Evolutionary conservation across 2,888 invertebrate species (phyloP).

Genomic region (Meandrusa payeni): DNA sequence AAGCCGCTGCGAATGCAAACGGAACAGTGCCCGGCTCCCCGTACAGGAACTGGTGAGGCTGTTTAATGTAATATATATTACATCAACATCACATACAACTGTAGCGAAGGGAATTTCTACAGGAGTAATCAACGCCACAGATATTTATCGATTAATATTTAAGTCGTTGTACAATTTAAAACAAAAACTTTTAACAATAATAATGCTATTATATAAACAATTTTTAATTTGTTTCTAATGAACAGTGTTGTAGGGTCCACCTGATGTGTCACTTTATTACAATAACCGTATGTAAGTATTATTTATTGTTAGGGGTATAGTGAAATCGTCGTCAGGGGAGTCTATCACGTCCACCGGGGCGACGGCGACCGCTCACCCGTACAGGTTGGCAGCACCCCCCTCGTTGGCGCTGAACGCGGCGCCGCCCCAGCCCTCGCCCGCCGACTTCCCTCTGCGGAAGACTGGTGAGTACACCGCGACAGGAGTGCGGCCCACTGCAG

Average conservation of each 20-base stretch:
- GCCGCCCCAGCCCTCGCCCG: conserved; percentile 57
- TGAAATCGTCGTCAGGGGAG: conserved; percentile 84
- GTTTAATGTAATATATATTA: conserved; percentile 1
- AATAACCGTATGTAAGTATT: too few species aligned
- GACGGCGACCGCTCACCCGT: conserved; percentile 84
- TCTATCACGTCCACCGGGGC: conserved; percentile 80
- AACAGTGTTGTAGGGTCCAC: too few species aligned
- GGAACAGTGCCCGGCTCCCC: conserved; percentile 84
- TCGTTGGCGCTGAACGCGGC: conserved; percentile 59
- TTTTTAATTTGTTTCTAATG: too few species aligned
- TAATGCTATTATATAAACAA: too few species aligned
- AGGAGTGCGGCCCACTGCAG: too few species aligned
- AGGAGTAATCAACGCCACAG: too few species aligned
- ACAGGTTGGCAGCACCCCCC: conserved; percentile 84
- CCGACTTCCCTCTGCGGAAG: conserved; percentile 95
- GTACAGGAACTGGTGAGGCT: conserved; percentile 88
- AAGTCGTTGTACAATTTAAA: too few species aligned
- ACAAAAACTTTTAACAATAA: too few species aligned
- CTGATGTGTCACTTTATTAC: too few species aligned
- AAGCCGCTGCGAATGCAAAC: conserved; percentile 88
- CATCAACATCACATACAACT: too few species aligned
- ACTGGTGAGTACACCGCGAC: conserved; percentile 85
- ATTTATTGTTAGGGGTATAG: conserved; percentile 84
- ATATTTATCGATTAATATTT: too few species aligned
- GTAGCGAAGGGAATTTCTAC: too few species aligned